phyloP scores from a whole-genome alignment of 1,140 invertebrate species.

The Teleogryllus occipitalis region DNA sequence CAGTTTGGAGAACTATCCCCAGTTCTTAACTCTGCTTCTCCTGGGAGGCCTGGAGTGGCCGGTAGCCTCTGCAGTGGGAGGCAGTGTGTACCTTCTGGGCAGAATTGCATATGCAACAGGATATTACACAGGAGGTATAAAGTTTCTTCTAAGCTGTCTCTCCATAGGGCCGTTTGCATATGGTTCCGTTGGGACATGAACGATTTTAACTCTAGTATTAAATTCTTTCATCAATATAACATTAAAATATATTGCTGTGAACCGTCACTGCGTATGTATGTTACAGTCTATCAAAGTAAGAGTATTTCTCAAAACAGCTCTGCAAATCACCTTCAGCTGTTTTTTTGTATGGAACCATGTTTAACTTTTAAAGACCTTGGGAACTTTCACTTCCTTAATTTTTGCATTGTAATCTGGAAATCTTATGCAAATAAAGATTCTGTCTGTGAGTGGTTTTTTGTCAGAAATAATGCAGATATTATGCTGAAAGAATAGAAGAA shows the following conservation, averaged over 20 bases:
- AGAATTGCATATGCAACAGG: slow-evolving; percentile 41
- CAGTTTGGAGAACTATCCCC: slow-evolving; percentile 39
- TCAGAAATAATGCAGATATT: too few species aligned
- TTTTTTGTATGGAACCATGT: too few species aligned
- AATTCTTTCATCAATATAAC: background rate
- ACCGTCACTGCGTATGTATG: background rate
- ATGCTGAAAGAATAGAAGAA: too few species aligned
- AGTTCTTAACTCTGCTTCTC: slow-evolving; percentile 37
- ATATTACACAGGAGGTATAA: slow-evolving; percentile 42
- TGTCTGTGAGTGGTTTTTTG: too few species aligned
- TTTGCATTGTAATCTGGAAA: too few species aligned
- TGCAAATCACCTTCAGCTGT: background rate
- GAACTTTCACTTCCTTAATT: too few species aligned
- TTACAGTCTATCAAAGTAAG: slow-evolving; percentile 1
- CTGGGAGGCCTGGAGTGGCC: slow-evolving; percentile 40
- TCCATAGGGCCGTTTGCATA: too few species aligned
- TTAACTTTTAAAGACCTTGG: too few species aligned
- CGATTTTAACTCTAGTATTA: background rate
- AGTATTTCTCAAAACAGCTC: background rate
- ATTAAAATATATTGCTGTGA: background rate
- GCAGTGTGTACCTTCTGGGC: slow-evolving; percentile 37
- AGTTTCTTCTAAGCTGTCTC: too few species aligned
- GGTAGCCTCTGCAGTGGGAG: slow-evolving; percentile 35
- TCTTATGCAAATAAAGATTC: too few species aligned
- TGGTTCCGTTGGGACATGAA: background rate